A percentile compares a stretch with the other conserved stretches of the same genome.
These are phyloP conservation scores for Felis catus DNA, from an alignment of 2,113 vertebrate genomes.

Conservation along the genomic window DNA sequence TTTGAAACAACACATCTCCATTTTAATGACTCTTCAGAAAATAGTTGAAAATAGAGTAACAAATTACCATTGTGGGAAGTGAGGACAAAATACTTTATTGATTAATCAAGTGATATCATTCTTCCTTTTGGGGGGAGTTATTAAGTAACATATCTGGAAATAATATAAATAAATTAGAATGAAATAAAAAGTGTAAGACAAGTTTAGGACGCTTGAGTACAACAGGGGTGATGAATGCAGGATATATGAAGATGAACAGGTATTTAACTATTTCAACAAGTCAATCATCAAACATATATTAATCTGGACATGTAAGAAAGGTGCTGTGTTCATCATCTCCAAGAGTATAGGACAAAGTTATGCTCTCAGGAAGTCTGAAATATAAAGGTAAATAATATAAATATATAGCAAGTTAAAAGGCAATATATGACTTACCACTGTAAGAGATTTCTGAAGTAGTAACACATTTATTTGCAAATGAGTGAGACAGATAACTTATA, in stretches of 20 bases:
- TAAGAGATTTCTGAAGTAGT: background rate
- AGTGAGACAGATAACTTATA: background rate
- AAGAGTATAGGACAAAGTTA: background rate
- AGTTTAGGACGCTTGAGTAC: background rate
- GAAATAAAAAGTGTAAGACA: background rate
- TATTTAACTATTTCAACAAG: background rate
- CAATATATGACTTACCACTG: background rate
- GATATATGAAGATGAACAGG: background rate
- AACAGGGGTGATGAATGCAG: background rate
- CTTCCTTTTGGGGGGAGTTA: background rate
- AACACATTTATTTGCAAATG: background rate
- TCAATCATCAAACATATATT: background rate
- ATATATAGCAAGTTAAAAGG: background rate
- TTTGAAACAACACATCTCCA: background rate
- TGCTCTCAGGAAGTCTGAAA: background rate
- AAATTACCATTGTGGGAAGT: background rate
- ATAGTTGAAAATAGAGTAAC: background rate
- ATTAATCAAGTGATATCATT: background rate
- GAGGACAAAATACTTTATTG: background rate
- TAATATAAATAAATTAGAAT: conserved; percentile 24
- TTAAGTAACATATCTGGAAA: background rate
- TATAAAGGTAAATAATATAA: background rate
- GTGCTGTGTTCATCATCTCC: background rate
- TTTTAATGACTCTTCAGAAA: conserved; percentile 21
- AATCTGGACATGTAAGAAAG: background rate